Conservation (phyloP, 2,113 vertebrate species). For the Serinus canaria region DNA sequence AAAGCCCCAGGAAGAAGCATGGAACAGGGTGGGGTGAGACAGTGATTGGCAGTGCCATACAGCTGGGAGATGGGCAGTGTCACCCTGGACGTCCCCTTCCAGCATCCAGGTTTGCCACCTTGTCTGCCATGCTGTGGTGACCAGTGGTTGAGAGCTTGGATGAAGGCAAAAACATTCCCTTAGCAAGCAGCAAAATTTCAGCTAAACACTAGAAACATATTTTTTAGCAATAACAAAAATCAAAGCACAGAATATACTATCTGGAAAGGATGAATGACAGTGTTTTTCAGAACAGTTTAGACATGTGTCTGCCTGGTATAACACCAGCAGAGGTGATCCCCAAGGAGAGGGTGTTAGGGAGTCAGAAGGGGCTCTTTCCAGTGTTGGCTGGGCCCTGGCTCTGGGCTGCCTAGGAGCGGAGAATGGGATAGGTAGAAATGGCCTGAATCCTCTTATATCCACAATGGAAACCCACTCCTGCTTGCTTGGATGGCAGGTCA, state of each 20-base stretch:
- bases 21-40: not conserved
- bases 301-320: not conserved
- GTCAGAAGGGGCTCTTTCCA: not conserved
- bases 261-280: not conserved
- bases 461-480: not conserved
- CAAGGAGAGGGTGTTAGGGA: not conserved
- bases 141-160: not conserved
- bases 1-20: accelerated
- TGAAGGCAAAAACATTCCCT: not conserved
- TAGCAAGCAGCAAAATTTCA: not conserved
- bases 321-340: not conserved
- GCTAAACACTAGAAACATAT: not conserved
- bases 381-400: not conserved
- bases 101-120: not conserved
- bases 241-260: not conserved
- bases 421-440: not conserved
- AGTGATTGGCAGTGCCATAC: not conserved
- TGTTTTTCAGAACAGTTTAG: not conserved
- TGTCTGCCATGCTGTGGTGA: accelerated
- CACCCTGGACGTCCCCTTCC: not conserved
- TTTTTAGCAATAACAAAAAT: not conserved
- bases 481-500: not conserved
- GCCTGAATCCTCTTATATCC: not conserved
- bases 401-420: not conserved
- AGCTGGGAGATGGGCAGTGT: not conserved